Base-by-base conservation (phyloP, 2,797 vertebrate species). In the Monodelphis domestica region DNA sequence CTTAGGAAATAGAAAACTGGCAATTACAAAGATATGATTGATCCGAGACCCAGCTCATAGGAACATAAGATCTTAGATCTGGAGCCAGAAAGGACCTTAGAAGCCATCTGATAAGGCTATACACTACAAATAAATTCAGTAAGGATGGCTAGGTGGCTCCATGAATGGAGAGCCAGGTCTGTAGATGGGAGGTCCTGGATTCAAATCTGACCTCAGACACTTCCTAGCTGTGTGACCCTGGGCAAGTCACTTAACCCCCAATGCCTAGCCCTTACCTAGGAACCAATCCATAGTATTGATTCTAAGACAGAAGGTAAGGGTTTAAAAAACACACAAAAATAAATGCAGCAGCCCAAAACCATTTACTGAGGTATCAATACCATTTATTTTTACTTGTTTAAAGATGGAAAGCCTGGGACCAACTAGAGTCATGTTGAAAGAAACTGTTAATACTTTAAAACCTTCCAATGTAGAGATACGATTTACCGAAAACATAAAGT, bases 341-440 rank as follows among this genome's bases (percentile, higher is more conserved):
- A 78, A 50, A 93, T 90, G 89, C 51, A 90, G 93, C 24, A 92
- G 88, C 50, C 55, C 88, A 30, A 50, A 26, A 28, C 9, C 38
- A 26, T 50, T 78, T 45, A 45, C 45, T 45, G 15, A 38, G 7
- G 3, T n/a, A 17, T 38, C 21, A 33, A 24, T 24, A 45, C 63
- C 63, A 45, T 45, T 28, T 28, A 45, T 45, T 92, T 94, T 88
- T 78, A 56, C 87, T 90, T 93, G 93, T 50, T 92, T 56, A 94
- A 96, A 50, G 87, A 91, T 93, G 90, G 91, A 50, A 95, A 96
- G 57, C 52, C 93, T 94, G 93, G 14, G 89, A 53, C 33, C 90
- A 96, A 91, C 38, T 28, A 87, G 2, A 93, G 28, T 89, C 53
- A 54, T 53, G 52, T 59, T 89, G 91, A 90, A 59, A 94, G 92